These are phyloP conservation scores for Calephelis perditalis DNA, from an alignment of 2,888 invertebrate genomes.

Conservation along the genomic window DNA sequence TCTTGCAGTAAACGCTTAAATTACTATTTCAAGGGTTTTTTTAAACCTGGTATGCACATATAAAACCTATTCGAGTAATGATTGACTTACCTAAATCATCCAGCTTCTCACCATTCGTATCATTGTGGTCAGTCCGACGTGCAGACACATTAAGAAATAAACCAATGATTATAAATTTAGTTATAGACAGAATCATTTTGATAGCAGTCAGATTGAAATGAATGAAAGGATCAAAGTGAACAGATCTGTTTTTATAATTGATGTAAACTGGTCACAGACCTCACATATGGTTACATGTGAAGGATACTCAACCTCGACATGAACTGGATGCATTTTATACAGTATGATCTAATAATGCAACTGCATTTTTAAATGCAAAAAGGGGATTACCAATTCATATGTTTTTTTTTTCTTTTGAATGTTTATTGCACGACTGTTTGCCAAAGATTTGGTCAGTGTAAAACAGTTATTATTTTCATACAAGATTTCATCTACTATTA, in stretches of 20 bases:
- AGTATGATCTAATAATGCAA: slow-evolving; percentile 1
- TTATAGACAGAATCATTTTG: slow-evolving; percentile 37
- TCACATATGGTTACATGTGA: slow-evolving; percentile 51
- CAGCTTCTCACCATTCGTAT: slow-evolving; percentile 33
- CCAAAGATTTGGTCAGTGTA: no score
- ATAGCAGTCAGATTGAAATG: slow-evolving; percentile 35
- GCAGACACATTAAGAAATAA: slow-evolving; percentile 37
- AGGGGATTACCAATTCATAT: no score
- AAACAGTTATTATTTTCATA: no score
- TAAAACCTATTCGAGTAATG: no score
- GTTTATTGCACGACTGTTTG: no score
- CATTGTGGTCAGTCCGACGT: slow-evolving; percentile 39
- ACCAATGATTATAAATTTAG: slow-evolving; percentile 41
- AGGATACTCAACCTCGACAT: slow-evolving; percentile 39
- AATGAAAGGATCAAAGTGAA: slow-evolving; percentile 45
- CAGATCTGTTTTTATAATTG: slow-evolving; percentile 57
- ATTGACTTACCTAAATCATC: slow-evolving; percentile 35
- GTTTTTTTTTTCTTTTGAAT: no score
- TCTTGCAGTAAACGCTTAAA: no score
- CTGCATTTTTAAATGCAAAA: not conserved
- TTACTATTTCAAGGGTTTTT: no score
- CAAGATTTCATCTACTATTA: no score
- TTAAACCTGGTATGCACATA: no score
- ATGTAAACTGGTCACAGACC: slow-evolving; percentile 35
- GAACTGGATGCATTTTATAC: slow-evolving; percentile 31